Evolutionary conservation across 1,140 invertebrate species (phyloP).

Genomic region (Lepidurus packardi): DNA sequence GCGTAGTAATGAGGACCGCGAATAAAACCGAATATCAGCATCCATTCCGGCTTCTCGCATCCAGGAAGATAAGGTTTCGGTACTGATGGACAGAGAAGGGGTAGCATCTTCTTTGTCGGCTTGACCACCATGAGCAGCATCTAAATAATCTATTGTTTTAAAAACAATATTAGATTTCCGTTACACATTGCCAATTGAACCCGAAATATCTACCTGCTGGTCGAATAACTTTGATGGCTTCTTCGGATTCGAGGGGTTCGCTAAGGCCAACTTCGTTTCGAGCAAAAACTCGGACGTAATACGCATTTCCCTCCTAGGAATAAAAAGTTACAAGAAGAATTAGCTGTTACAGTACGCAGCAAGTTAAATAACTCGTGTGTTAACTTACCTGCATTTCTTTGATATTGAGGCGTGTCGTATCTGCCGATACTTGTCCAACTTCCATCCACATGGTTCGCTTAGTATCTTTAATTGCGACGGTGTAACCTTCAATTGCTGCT

Average conservation of each 20-base stretch:
- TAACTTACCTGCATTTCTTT: constrained; percentile 63
- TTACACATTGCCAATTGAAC: not conserved
- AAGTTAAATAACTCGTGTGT: not conserved
- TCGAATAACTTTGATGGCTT: constrained; percentile 77
- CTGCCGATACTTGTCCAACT: constrained; percentile 75
- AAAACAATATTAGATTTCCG: not conserved
- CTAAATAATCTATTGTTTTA: constrained; percentile 38
- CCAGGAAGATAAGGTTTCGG: constrained; percentile 89
- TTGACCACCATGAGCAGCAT: constrained; percentile 36
- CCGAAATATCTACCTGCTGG: constrained; percentile 59
- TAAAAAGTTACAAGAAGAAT: not conserved
- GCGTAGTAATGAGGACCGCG: constrained; percentile 68
- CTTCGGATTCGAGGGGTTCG: constrained; percentile 87
- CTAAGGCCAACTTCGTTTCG: constrained; percentile 92
- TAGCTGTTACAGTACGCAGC: not conserved
- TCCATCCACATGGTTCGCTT: constrained; percentile 95
- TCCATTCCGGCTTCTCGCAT: constrained; percentile 84
- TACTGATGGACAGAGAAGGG: constrained; percentile 68
- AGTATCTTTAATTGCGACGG: constrained; percentile 83
- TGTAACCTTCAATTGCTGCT: constrained; percentile 81
- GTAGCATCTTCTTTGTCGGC: constrained; percentile 54
- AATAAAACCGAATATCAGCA: constrained; percentile 82
- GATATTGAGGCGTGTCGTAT: constrained; percentile 75
- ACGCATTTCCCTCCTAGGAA: constrained; percentile 71
- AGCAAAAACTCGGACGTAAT: constrained; percentile 83